Base-by-base conservation (phyloP, 2,888 invertebrate species). In the Orchesellides sinensis region DNA sequence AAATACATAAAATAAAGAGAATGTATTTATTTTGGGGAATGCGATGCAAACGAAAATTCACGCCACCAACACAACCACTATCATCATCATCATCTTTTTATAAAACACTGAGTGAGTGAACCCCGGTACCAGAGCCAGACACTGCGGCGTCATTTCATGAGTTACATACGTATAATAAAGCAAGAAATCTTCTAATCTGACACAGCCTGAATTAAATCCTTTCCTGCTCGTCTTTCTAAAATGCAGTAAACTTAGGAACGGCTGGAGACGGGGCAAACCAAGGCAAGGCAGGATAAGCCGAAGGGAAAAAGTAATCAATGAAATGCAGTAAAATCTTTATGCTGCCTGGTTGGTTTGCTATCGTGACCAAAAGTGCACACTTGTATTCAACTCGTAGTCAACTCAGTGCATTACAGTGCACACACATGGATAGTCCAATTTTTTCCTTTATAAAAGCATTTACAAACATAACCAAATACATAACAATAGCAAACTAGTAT, bases 241-340 rank as follows among this genome's bases (percentile, higher is more conserved):
- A 54, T n/a, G 54, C 19, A 69, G 54, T 69, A 73, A 63, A 63
- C 23, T 8, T 32, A 52, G 29, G 0, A 54, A 40, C 35, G 35
- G 17, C 29, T 54, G n/a, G 72, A 69, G 23, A 47, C 32, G 56
- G 54, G 40, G 56, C 70, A 70, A 56, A 35, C 4, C 56, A 54
- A 32, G 32, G 21, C 40, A 54, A 49, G n/a, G n/a, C n/a, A n/a
- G n/a, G n/a, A n/a, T n/a, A n/a, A 56, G 25, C 32, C 35, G 56
- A 73, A 73, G 61, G 74, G 65, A 66, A 40, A 77, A 77, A 77
- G 75, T 77, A 77, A 77, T 77, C 75, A 77, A 77, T 77, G 75
- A 77, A 77, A 77, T 77, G 75, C 75, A 77, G 75, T 68, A 77
- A 77, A 77, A 56, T 40, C 54, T 75, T 77, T 66, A 77, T 47